phyloP scores from a whole-genome alignment of 2,888 invertebrate genomes.

The Pinctada fucata region DNA sequence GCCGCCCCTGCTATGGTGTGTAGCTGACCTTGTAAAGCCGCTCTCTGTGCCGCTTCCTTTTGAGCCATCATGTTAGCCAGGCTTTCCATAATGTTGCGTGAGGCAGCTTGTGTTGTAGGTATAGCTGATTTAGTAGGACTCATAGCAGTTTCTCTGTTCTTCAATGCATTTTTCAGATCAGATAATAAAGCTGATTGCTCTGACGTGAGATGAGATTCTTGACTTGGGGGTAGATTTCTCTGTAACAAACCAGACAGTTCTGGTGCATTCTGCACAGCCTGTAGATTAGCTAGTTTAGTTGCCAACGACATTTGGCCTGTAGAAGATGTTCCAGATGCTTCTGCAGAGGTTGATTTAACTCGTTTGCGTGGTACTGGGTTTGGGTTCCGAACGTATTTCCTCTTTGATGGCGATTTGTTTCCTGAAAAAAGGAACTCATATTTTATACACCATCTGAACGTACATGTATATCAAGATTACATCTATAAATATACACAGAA shows the following conservation, averaged over 20 bases:
- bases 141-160: constrained; percentile 1
- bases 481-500: too few species aligned
- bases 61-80: constrained; percentile 27
- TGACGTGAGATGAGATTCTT: constrained; percentile 5
- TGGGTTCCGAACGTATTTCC: constrained; percentile 47
- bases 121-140: constrained; percentile 17
- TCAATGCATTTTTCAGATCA: constrained; percentile 2
- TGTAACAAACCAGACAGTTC: constrained; percentile 57
- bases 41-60: constrained; percentile 26
- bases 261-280: constrained; percentile 46
- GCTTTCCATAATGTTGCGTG: constrained; percentile 16
- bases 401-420: constrained; percentile 42
- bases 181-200: neutral
- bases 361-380: constrained; percentile 48
- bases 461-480: too few species aligned
- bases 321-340: neutral
- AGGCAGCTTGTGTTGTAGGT: constrained; percentile 8
- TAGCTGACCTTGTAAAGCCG: constrained; percentile 4
- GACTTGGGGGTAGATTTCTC: constrained; percentile 15
- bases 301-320: constrained; percentile 3
- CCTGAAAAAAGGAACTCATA: too few species aligned
- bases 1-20: neutral
- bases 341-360: constrained; percentile 41
- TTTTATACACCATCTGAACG: too few species aligned
- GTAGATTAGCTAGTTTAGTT: constrained; percentile 25